These are phyloP conservation scores for Miltochrista miniata DNA, from an alignment of 2,888 invertebrate genomes.

Conservation along the genomic window DNA sequence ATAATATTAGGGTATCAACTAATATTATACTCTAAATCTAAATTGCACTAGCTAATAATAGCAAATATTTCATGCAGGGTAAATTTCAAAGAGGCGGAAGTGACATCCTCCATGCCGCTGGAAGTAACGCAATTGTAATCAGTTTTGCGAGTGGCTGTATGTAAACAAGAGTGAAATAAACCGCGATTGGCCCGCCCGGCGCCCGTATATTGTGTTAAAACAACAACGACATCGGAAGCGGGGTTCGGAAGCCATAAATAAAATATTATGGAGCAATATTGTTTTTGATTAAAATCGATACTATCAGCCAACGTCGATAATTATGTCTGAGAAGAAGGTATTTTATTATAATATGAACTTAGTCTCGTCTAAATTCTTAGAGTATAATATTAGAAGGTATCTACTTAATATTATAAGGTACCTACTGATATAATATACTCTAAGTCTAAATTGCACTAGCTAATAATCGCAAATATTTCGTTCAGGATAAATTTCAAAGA, in stretches of 20 bases:
- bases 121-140: conserved; percentile 5
- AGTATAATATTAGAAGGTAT: no score
- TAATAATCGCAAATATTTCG: conserved; percentile 6
- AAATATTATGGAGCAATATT: conserved; percentile 19
- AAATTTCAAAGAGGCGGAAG: conserved; percentile 1
- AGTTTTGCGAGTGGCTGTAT: conserved; percentile 1
- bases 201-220: background rate
- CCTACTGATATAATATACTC: no score
- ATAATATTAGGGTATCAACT: no score
- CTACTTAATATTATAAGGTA: background rate
- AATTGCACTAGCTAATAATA: conserved; percentile 5
- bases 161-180: conserved; percentile 3
- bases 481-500: conserved; percentile 1
- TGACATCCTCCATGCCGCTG: background rate
- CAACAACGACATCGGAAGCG: background rate
- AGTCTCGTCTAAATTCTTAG: no score
- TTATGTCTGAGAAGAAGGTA: no score
- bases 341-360: no score
- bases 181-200: background rate
- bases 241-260: conserved; percentile 22
- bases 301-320: no score
- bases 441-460: conserved; percentile 2
- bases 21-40: no score
- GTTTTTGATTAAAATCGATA: no score
- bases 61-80: conserved; percentile 1